Conservation (phyloP, 2,888 invertebrate species). For the Agapostemon virescens region DNA sequence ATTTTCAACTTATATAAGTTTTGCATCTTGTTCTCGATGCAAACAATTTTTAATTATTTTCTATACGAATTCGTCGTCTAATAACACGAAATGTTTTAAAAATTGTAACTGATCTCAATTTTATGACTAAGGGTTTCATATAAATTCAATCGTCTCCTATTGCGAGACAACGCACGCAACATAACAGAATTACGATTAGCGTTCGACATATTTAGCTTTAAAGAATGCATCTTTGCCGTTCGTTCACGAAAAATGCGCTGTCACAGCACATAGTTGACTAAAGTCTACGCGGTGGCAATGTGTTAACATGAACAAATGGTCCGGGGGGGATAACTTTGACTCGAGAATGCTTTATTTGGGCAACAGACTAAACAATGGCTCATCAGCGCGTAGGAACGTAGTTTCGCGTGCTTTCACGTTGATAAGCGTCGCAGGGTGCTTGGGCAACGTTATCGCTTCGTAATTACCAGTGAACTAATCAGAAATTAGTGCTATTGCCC, state of each 20-base stretch:
- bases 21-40: no score
- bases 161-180: no score
- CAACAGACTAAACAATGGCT: constrained; percentile 30
- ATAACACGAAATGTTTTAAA: no score
- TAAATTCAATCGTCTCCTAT: no score
- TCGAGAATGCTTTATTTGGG: constrained; percentile 33
- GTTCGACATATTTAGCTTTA: no score
- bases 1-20: no score
- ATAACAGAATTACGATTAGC: no score
- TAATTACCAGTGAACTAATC: constrained; percentile 49
- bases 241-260: neutral
- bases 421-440: constrained; percentile 32
- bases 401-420: constrained; percentile 37
- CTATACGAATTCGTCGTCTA: no score
- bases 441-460: constrained; percentile 41
- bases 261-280: neutral
- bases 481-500: constrained; percentile 42
- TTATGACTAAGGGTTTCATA: no score
- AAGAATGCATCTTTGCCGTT: no score
- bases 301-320: constrained; percentile 16
- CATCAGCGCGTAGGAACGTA: constrained; percentile 30
- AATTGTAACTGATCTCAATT: no score
- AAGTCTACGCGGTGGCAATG: neutral
- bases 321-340: constrained; percentile 11
- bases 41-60: no score